These are phyloP conservation scores for Norana najaformis DNA, from an alignment of 2,888 invertebrate genomes.

Conservation along the genomic window DNA sequence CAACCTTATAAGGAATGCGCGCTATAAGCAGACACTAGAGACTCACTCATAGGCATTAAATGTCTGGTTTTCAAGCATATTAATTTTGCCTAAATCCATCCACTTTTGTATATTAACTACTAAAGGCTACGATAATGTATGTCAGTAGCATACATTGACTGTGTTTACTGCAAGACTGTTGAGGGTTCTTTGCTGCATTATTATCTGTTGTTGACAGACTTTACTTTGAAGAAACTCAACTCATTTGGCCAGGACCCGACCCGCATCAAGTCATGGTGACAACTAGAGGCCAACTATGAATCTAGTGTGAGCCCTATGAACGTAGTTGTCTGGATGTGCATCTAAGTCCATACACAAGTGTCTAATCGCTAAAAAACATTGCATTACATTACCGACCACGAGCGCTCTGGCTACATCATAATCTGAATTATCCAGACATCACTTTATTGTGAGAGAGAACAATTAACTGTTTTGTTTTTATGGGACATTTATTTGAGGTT, in stretches of 20 bases:
- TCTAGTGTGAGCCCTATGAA: neutral
- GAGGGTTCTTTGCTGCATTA: too few relatives aligned
- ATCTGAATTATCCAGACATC: neutral
- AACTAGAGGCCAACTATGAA: neutral
- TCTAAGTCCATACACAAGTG: neutral
- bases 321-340: too few relatives aligned
- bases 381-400: neutral
- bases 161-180: neutral
- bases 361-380: too few relatives aligned
- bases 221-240: neutral
- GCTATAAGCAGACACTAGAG: neutral
- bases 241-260: neutral
- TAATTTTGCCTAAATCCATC: too few relatives aligned
- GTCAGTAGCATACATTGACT: neutral
- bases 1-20: neutral
- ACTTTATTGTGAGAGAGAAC: too few relatives aligned
- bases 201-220: neutral
- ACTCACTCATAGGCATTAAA: too few relatives aligned
- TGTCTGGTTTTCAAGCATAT: neutral
- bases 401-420: neutral
- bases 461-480: neutral
- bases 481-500: neutral
- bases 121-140: neutral
- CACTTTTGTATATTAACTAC: neutral
- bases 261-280: neutral